These are phyloP conservation scores for Corythornis madagascariensis DNA, from an alignment of 2,113 vertebrate species.

Conservation along the genomic window DNA sequence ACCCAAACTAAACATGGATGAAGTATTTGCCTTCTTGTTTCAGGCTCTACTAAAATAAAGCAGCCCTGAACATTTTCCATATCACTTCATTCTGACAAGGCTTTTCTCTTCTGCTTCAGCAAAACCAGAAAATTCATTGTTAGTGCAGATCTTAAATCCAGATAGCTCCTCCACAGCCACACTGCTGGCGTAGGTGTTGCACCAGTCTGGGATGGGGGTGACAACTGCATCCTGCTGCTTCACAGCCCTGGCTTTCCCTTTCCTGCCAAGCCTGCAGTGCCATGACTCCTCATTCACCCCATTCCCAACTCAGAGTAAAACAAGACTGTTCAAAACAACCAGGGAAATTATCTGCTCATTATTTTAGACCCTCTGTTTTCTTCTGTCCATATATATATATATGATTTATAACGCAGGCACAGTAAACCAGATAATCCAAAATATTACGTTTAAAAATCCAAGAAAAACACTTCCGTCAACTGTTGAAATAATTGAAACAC, in stretches of 20 bases:
- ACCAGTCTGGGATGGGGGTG: background rate
- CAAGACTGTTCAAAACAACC: background rate
- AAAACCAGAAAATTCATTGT: slow-evolving; percentile 9
- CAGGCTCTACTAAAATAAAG: background rate
- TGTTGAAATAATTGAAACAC: background rate
- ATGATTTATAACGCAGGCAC: background rate
- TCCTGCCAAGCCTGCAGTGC: background rate
- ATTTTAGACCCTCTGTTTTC: background rate
- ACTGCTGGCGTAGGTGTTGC: background rate
- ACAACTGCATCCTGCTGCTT: background rate
- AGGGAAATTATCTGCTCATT: background rate
- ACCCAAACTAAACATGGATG: background rate
- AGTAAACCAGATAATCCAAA: background rate
- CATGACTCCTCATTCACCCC: background rate
- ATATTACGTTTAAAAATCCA: background rate
- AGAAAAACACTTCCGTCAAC: background rate
- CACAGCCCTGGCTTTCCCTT: background rate
- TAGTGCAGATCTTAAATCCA: slow-evolving; percentile 29
- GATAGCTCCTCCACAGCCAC: background rate
- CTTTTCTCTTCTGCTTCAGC: slow-evolving; percentile 30
- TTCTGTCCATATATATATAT: background rate
- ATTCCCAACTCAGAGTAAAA: background rate
- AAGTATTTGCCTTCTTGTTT: background rate
- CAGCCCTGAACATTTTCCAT: slow-evolving; percentile 18
- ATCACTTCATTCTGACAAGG: slow-evolving; percentile 15